Evolutionary conservation across 2,888 invertebrate genomes (phyloP).

Genomic region (Acronicta aceris): DNA sequence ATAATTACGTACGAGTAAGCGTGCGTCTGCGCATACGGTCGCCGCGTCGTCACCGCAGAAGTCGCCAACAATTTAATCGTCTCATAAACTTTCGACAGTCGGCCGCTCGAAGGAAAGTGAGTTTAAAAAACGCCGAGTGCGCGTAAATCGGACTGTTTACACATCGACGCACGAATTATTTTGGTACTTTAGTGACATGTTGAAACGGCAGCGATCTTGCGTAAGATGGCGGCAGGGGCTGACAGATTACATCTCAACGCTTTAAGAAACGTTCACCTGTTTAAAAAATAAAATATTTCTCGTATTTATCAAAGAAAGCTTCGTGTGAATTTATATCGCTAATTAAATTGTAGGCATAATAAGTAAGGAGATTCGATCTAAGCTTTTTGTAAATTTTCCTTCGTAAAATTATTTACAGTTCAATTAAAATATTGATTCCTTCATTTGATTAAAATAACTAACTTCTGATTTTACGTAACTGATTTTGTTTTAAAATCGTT

Average conservation of each 20-base stretch:
- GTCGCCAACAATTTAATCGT: constrained; percentile 71
- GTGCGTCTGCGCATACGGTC: constrained; percentile 2
- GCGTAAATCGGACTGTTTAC: constrained; percentile 81
- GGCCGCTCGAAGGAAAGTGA: constrained; percentile 72
- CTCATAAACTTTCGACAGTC: constrained; percentile 72
- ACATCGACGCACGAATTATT: constrained; percentile 74
- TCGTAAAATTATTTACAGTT: background rate
- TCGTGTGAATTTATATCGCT: constrained; percentile 48
- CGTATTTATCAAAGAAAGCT: constrained; percentile 19
- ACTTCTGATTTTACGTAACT: too few species aligned
- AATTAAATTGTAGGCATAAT: constrained; percentile 43
- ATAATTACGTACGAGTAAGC: background rate
- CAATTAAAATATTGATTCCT: too few species aligned
- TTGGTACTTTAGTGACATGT: constrained; percentile 80
- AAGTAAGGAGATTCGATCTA: constrained; percentile 16
- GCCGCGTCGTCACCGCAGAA: constrained; percentile 62
- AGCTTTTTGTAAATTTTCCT: constrained; percentile 1
- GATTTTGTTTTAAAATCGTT: too few species aligned
- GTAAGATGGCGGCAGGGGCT: constrained; percentile 66
- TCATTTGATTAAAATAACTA: too few species aligned
- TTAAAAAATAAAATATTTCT: constrained; percentile 35
- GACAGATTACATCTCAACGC: constrained; percentile 70
- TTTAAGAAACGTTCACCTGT: constrained; percentile 57
- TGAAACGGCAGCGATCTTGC: constrained; percentile 77
- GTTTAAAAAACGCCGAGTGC: constrained; percentile 67